A percentile compares a stretch with the other conserved stretches of the same genome.
phyloP scores from a whole-genome alignment of 2,797 vertebrate genomes.

The Mionectes olivaceus region DNA sequence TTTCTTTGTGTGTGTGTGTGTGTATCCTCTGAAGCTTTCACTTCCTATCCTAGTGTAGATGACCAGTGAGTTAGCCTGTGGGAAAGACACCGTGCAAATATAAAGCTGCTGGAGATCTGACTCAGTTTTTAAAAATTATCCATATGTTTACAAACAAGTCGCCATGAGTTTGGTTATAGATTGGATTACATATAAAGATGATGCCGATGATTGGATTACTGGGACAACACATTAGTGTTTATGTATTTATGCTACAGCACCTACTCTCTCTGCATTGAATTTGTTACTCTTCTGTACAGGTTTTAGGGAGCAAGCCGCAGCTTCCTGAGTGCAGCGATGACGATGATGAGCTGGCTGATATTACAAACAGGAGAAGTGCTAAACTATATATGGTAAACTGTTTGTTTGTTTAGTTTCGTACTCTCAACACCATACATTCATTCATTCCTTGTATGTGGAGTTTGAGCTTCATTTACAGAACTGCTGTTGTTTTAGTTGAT shows the following conservation, averaged over 20 bases:
- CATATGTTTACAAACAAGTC: background rate
- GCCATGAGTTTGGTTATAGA: background rate
- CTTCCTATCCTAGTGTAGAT: background rate
- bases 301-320: slow-evolving; percentile 85
- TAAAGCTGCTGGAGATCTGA: background rate
- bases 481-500: background rate
- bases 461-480: background rate
- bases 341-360: slow-evolving; percentile 84
- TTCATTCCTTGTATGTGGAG: background rate
- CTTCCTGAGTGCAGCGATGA: slow-evolving; percentile 78
- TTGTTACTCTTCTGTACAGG: slow-evolving; percentile 68
- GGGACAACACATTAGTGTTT: rapidly evolving
- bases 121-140: background rate
- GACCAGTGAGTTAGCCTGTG: background rate
- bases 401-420: background rate
- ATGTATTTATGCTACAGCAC: background rate
- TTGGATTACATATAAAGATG: background rate
- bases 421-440: background rate
- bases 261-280: background rate
- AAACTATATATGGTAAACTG: slow-evolving; percentile 90
- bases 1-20: background rate
- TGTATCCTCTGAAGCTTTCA: background rate
- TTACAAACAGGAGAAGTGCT: slow-evolving; percentile 88
- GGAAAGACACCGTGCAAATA: background rate
- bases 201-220: rapidly evolving